Evolutionary conservation across 2,113 vertebrate genomes (phyloP), one percentile per base, ranked within the genome.

Genomic region (Strix aluco): DNA sequence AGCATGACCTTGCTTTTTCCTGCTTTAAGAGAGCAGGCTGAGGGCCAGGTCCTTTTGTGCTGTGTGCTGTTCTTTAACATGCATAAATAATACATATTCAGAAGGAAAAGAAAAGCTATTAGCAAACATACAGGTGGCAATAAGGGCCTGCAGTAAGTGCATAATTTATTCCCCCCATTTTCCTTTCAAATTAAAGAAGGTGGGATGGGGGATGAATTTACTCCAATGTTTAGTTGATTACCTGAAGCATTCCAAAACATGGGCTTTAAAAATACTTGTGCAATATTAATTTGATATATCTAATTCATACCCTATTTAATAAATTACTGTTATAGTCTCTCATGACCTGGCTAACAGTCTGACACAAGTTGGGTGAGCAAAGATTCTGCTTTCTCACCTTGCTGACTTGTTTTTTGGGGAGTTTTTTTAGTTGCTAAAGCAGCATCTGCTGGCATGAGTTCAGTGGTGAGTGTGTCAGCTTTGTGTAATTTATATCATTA

Each of bases 121-220:
- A 79, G 19, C 57, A 80, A 94, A 74, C 16, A 55, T 23, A 11
- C 21, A 34, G 57, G 55, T 82, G 75, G 89, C 14, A 78, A 20
- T 12, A 47, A 46, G 75, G 63, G 13, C 16, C 22, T 20, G 25
- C 38, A 42, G 13, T 61, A 88, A 62, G 11, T 17, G 34, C 19
- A 18, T 58, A 42, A 94, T 75, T 94, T 92, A 89, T 91, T 86
- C 62, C 71, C 94, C 79, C 52, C 22, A 8, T 70, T 94, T 81
- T 46, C 32, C 74, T 81, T 57, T 51, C 46, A 57, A 84, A 18
- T 26, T 40, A 14, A 61, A 85, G 62, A 59, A n/a, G 55, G 40
- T 21, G 22, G n/a, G 29, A 20, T 1, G 40, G 26, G 30, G 32
- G 26, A 49, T 52, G 20, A 87, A 66, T 67, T 42, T 32, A 32